These are phyloP conservation scores for Spatulosminthurus flaviceps DNA, from an alignment of 2,888 invertebrate genomes.

Conservation along the genomic window DNA sequence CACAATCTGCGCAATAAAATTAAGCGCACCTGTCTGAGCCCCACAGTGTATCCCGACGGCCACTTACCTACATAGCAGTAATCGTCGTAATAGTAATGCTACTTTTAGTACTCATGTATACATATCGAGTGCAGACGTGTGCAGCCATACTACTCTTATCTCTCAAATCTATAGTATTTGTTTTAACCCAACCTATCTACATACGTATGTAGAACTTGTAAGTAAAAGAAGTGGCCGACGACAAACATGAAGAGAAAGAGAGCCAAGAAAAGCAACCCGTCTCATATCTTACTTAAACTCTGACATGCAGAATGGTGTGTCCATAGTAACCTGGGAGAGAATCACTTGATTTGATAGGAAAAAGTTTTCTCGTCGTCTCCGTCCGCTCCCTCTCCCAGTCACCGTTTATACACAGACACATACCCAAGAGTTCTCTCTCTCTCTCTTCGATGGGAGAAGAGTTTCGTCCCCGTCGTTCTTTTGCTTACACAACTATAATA, in stretches of 20 bases:
- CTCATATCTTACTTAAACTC: conserved; percentile 48
- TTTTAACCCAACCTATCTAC: neutral
- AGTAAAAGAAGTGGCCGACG: neutral
- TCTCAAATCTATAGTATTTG: neutral
- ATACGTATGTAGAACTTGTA: neutral
- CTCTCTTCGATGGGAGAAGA: conserved; percentile 8
- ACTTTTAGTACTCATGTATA: too few species aligned
- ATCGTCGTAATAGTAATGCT: too few species aligned
- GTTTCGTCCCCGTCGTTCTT: conserved; percentile 16
- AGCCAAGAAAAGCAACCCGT: conserved; percentile 13
- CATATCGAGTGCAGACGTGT: neutral
- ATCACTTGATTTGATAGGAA: conserved; percentile 54
- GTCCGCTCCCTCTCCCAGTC: neutral
- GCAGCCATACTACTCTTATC: neutral
- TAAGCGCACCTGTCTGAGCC: conserved; percentile 47
- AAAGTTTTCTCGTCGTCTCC: conserved; percentile 43
- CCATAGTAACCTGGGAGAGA: conserved; percentile 39
- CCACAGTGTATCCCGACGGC: neutral
- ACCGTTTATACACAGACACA: too few species aligned
- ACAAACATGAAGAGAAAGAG: neutral
- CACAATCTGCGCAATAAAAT: conserved; percentile 46
- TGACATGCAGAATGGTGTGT: conserved; percentile 42
- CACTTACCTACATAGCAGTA: neutral
- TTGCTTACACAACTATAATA: neutral
- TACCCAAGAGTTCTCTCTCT: too few species aligned